Base-by-base conservation (phyloP, 1,140 invertebrate genomes). In the Drosophila nigrodunni region DNA sequence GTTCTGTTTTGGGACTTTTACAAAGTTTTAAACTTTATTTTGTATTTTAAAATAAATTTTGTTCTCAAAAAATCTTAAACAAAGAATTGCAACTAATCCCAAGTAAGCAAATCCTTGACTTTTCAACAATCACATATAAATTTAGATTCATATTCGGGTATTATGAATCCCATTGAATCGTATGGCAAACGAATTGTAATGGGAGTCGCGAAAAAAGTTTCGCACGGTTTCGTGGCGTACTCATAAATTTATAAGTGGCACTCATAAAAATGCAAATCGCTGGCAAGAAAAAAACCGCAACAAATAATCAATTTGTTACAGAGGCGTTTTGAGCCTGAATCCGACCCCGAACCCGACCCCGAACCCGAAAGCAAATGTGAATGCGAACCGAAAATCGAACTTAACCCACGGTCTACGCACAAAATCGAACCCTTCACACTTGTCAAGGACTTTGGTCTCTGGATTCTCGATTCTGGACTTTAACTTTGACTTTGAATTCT, bases 231-330 rank as follows among this genome's bases (percentile, higher is more conserved):
- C 76, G 60, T 68, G 80, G 46, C 69, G 60, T 61, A 88, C 83
- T 88, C 83, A 88, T 88, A 88, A 88, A 89, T 88, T 88, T 89
- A 88, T 88, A 83, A 88, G 83, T 89, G 88, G 35, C 77, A 88
- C 83, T 88, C 85, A 78, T 83, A 72, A 83, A 89, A 78, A 70
- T 79, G 62, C 60, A 83, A 88, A 89, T 80, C 73, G 85, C 52
- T 79, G 69, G 67, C 65, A 52, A 50, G 49, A 54, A 88, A 87
- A 87, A 88, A 89, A 78, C 77, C 85, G 85, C 85, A 89, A 77
- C 83, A 74, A 78, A 88, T 88, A 89, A 89, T 89, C 83, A 88
- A 89, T 89, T 88, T 88, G 83, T 80, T 88, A 88, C 85, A 88
- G 83, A 88, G 85, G 80, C 79, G 82, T 78, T 87, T 10, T 55